Percentiles rank a stretch among this genome's conserved stretches.
These are phyloP conservation scores for Pseudomyrmex flavicornis DNA, from an alignment of 1,140 invertebrate species.

Conservation along the genomic window DNA sequence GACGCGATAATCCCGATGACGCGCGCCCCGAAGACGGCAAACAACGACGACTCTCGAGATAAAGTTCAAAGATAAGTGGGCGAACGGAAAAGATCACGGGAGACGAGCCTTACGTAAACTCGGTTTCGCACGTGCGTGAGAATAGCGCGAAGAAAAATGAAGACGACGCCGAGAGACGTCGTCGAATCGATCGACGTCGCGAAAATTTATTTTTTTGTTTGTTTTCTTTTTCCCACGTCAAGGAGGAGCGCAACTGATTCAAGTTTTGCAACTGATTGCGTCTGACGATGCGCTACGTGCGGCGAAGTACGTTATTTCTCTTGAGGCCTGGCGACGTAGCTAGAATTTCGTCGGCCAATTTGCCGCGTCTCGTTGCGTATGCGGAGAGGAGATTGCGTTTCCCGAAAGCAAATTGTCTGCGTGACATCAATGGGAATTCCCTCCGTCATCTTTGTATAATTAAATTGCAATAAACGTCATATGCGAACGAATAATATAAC, in stretches of 20 bases:
- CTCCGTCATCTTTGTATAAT: background rate
- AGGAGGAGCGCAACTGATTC: background rate
- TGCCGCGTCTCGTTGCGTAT: background rate
- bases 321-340: background rate
- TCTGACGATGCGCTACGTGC: background rate
- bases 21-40: background rate
- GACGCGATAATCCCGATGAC: background rate
- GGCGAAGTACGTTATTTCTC: background rate
- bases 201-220: too few relatives aligned
- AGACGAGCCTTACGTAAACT: background rate
- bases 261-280: background rate
- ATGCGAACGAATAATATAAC: background rate
- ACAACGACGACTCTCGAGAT: background rate
- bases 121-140: background rate
- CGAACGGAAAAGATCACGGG: background rate
- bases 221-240: too few relatives aligned
- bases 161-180: too few relatives aligned
- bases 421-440: background rate
- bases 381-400: background rate
- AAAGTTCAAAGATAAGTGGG: background rate
- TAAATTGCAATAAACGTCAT: background rate
- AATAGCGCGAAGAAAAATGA: too few relatives aligned
- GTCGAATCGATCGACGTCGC: too few relatives aligned
- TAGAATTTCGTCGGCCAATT: constrained; percentile 1
- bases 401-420: background rate